A percentile compares a stretch with the other conserved stretches of the same genome.
phyloP scores from a whole-genome alignment of 2,797 vertebrate genomes.

The Lates japonicus region DNA sequence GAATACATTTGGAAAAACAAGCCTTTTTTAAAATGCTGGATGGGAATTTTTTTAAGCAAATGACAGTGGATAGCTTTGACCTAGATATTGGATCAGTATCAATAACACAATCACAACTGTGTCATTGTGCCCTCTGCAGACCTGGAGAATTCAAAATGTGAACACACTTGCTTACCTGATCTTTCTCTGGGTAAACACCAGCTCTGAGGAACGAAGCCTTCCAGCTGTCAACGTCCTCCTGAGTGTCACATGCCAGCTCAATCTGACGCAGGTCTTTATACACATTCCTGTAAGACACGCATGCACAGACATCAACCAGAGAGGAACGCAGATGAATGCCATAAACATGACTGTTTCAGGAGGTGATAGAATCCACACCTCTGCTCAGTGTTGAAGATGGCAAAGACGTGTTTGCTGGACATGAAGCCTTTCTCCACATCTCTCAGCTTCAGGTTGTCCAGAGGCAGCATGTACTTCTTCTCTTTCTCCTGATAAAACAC shows the following conservation, averaged over 20 bases:
- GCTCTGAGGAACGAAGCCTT: constrained; percentile 97
- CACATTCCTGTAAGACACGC: constrained; percentile 89
- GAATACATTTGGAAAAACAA: not conserved
- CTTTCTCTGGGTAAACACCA: constrained; percentile 96
- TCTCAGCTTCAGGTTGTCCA: constrained; percentile 98
- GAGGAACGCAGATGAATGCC: not conserved
- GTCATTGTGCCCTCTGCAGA: no score
- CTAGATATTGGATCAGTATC: constrained; percentile 2
- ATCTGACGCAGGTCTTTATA: constrained; percentile 98
- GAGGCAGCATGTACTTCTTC: constrained; percentile 98
- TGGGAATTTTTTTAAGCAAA: not conserved
- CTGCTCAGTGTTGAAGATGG: constrained; percentile 97
- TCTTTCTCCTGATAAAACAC: constrained; percentile 92
- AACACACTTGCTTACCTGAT: constrained; percentile 85
- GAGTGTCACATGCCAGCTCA: constrained; percentile 95
- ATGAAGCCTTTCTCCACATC: constrained; percentile 98
- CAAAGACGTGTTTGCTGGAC: constrained; percentile 97
- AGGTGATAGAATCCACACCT: constrained; percentile 83
- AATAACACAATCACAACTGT: not conserved
- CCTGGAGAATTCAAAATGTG: not conserved
- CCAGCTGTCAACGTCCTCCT: constrained; percentile 99
- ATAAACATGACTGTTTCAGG: not conserved
- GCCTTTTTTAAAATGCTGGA: not conserved
- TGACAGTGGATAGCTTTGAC: not conserved
- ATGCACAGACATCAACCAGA: not conserved